Base-by-base conservation (phyloP, 2,888 invertebrate genomes). In the Hemicrepidius hirtus region DNA sequence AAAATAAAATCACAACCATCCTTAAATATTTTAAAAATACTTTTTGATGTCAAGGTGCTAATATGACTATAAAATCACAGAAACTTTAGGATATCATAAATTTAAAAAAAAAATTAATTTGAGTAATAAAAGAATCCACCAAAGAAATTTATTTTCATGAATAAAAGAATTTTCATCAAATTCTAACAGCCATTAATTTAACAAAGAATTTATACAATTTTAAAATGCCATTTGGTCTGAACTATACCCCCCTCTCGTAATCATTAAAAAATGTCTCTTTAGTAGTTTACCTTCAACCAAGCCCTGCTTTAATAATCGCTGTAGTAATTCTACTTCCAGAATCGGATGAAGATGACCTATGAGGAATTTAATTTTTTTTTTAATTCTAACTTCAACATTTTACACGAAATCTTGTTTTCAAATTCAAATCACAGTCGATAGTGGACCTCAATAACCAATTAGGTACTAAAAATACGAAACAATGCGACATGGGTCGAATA, bases 151-250 rank as follows among this genome's bases (percentile, higher is more conserved):
- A 41, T 41, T 32, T 32, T 32, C 32, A 32, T 32, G 32, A 32
- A 32, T 32, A 32, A 32, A 32, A 5, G 7, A 32, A 32, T 32
- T 32, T 32, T 32, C 9, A 7, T 9, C 32, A 32, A 9, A n/a
- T n/a, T 9, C 7, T 32, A 9, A 9, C 32, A 32, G 7, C 32
- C 32, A 32, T 32, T 5, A 32, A 32, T 32, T 32, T 5, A 24
- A 24, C 24, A 24, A 24, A 24, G 24, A 24, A 24, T 24, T 24
- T 24, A 24, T 5, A 12, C 3, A n/a, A 28, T 53, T 53, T 4
- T 53, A 28, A 53, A 24, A 28, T 53, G 53, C 53, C 53, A 53
- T 53, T 53, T 53, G 28, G 7, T 5, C n/a, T 53, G 32, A 53
- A 53, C 53, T 53, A 53, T 53, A 28, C 28, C 13, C 53, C 53